Conservation (phyloP, 92 coral and sea anemone genomes). For the Epizoanthus stellaris region DNA sequence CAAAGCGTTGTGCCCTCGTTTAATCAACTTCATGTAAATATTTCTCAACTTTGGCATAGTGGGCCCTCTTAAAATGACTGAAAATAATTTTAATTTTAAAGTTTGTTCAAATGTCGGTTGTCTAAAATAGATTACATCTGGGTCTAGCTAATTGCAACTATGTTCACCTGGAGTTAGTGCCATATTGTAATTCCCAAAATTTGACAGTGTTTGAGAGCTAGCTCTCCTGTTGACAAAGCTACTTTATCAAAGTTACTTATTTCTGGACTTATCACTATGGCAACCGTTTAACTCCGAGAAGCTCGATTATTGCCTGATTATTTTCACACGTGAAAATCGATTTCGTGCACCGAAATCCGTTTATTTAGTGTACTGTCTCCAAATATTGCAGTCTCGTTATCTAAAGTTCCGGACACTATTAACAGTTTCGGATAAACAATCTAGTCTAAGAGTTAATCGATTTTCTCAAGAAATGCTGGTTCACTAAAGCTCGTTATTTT, state of each 20-base stretch:
- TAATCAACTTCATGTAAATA: constrained; percentile 5
- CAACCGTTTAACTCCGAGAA: constrained; percentile 16
- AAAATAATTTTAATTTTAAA: neutral
- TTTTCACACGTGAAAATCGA: constrained; percentile 8
- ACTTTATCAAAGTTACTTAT: neutral
- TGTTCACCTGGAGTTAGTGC: neutral
- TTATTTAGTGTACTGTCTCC: constrained; percentile 5
- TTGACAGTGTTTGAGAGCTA: neutral
- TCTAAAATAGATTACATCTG: neutral
- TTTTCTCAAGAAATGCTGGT: neutral
- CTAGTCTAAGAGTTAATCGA: constrained; percentile 9
- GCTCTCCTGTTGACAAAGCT: neutral
- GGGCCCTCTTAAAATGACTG: neutral
- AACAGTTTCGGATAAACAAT: constrained; percentile 32
- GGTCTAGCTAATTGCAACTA: neutral
- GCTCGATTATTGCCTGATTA: constrained; percentile 11
- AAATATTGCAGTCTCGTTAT: constrained; percentile 17
- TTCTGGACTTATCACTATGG: constrained; percentile 28
- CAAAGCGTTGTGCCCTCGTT: neutral
- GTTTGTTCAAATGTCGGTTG: neutral
- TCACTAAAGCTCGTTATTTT: constrained; percentile 1
- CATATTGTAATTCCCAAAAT: neutral
- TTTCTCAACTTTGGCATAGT: neutral
- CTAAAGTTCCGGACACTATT: constrained; percentile 33
- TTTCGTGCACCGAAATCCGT: constrained; percentile 12